phyloP scores from a whole-genome alignment of 2,113 vertebrate species.

The Diadophis punctatus region DNA sequence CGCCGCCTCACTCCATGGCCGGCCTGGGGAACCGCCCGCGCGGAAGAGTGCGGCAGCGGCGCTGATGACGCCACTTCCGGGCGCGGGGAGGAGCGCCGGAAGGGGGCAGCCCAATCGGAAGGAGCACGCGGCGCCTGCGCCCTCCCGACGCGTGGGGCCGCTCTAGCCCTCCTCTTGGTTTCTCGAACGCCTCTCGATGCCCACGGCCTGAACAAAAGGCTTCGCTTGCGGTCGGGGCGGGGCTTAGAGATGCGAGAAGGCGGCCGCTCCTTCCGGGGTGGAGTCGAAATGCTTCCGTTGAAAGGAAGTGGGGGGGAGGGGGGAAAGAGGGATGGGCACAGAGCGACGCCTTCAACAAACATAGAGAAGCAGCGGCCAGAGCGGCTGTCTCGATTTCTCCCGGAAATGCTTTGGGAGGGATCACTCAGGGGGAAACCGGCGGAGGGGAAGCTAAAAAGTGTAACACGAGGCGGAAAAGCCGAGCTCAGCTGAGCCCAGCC shows the following conservation, averaged over 20 bases:
- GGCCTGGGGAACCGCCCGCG: not conserved
- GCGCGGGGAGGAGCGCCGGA: not conserved
- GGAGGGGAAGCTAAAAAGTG: not conserved
- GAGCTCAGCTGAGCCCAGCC: not conserved
- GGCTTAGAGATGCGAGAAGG: not conserved
- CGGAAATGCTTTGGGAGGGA: not conserved
- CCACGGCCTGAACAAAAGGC: not conserved
- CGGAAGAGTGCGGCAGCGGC: not conserved
- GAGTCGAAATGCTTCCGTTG: too few relatives aligned
- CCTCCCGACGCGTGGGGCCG: not conserved
- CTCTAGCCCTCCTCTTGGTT: not conserved
- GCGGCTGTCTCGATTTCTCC: not conserved
- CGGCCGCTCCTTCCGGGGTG: not conserved
- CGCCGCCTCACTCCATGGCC: not conserved
- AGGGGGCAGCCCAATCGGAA: rapidly evolving
- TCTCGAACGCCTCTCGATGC: not conserved
- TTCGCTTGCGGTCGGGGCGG: not conserved
- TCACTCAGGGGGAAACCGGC: not conserved
- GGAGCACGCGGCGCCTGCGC: not conserved
- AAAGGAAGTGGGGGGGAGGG: not conserved
- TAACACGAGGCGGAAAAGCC: not conserved
- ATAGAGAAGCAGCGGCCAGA: not conserved
- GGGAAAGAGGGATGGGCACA: too few relatives aligned
- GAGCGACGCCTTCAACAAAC: not conserved
- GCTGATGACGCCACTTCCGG: not conserved